These are phyloP conservation scores for Pocillopora meandrina DNA, from an alignment of 92 coral and sea anemone species.

Conservation along the genomic window DNA sequence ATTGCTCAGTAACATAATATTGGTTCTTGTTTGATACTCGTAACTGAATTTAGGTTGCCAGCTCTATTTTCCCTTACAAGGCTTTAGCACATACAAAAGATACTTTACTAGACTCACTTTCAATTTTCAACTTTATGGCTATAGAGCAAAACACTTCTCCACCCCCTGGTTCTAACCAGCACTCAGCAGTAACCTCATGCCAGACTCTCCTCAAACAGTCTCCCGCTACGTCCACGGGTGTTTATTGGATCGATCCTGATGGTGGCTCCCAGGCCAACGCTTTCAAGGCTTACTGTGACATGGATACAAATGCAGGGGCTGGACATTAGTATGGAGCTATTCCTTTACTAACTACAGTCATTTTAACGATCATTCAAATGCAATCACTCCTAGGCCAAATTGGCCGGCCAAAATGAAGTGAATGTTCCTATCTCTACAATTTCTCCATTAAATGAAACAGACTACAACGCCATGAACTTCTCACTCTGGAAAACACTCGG, in stretches of 20 bases:
- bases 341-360: conserved; percentile 51
- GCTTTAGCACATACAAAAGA: too few species aligned
- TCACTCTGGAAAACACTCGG: conserved; percentile 61
- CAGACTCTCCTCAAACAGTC: not conserved
- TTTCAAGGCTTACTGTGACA: conserved; percentile 56
- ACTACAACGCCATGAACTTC: conserved; percentile 52
- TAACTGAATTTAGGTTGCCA: too few species aligned
- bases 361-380: not conserved
- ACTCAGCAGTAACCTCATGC: not conserved
- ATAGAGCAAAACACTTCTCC: not conserved
- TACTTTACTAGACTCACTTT: too few species aligned
- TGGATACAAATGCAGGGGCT: conserved; percentile 43
- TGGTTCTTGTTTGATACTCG: too few species aligned
- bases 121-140: not conserved
- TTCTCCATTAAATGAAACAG: conserved; percentile 49
- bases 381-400: too few species aligned
- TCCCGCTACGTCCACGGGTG: conserved; percentile 10
- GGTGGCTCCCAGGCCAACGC: conserved; percentile 50
- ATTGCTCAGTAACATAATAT: too few species aligned
- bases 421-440: conserved; percentile 43
- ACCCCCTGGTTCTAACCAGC: not conserved
- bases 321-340: conserved; percentile 58
- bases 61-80: too few species aligned
- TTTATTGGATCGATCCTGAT: conserved; percentile 58
- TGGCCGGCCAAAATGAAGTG: not conserved